phyloP scores from a whole-genome alignment of 1,140 invertebrate species.

The Neodiprion virginianus region DNA sequence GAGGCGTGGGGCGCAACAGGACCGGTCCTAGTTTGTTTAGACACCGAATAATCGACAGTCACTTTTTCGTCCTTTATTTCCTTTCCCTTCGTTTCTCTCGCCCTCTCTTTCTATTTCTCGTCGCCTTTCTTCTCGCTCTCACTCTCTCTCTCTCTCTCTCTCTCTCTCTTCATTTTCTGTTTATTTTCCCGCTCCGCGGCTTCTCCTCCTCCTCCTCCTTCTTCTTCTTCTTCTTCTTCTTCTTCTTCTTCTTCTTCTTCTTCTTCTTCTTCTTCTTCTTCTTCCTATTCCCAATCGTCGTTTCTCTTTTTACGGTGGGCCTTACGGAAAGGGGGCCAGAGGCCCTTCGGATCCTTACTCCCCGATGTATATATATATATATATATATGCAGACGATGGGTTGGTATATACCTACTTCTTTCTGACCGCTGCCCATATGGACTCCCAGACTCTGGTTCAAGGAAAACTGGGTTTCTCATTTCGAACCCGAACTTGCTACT shows the following conservation, averaged over 20 bases:
- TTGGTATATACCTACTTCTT: background rate
- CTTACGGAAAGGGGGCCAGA: background rate
- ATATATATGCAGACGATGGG: constrained; percentile 1
- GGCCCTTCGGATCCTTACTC: constrained; percentile 18
- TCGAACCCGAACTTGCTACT: background rate
- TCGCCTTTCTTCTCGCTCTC: background rate
- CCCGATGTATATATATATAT: constrained; percentile 17
- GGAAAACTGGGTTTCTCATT: background rate
- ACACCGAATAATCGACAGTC: constrained; percentile 60
- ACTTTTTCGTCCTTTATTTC: constrained; percentile 35
- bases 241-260: background rate
- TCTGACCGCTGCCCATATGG: constrained; percentile 39
- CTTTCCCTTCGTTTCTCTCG: constrained; percentile 22
- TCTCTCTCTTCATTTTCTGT: background rate
- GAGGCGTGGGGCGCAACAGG: constrained; percentile 38
- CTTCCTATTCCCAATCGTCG: constrained; percentile 9
- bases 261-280: constrained; percentile 12
- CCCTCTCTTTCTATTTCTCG: constrained; percentile 14
- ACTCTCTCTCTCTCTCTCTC: background rate
- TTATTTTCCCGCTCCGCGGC: constrained; percentile 9
- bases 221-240: background rate
- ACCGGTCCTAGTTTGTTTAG: constrained; percentile 59
- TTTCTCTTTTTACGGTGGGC: no score
- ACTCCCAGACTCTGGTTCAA: constrained; percentile 11
- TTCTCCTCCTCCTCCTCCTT: constrained; percentile 2